Evolutionary conservation across 2,797 vertebrate species (phyloP).

Genomic region (Enteromius thamalakanensis): DNA sequence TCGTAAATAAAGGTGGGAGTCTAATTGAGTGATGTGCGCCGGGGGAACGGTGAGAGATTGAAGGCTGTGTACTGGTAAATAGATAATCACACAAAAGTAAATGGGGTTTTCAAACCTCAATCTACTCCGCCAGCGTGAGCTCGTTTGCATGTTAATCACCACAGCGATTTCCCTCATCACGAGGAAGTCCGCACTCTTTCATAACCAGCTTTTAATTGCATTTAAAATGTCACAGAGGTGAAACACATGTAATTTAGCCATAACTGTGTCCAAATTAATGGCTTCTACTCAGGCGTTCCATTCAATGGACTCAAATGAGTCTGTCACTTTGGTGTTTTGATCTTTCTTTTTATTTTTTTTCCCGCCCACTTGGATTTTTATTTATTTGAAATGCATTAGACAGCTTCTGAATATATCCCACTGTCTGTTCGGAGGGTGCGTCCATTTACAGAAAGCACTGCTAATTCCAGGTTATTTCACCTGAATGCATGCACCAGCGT

Average conservation of each 20-base stretch:
- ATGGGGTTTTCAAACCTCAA: constrained; percentile 99
- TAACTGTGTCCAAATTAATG: constrained; percentile 99
- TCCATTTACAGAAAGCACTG: not conserved
- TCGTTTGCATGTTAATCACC: constrained; percentile 99
- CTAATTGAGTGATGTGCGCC: constrained; percentile 67
- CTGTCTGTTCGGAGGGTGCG: not conserved
- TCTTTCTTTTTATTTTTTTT: constrained; percentile 68
- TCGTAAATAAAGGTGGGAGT: constrained; percentile 83
- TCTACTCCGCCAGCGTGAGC: constrained; percentile 99
- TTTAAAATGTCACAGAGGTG: constrained; percentile 99
- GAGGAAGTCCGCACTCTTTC: constrained; percentile 93
- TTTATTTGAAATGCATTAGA: constrained; percentile 52
- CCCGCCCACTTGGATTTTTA: constrained; percentile 31
- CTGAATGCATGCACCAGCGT: not conserved
- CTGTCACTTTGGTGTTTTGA: constrained; percentile 77
- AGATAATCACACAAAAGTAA: constrained; percentile 99
- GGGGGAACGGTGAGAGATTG: constrained; percentile 93
- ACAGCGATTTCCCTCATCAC: constrained; percentile 96
- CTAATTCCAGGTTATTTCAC: constrained; percentile 15
- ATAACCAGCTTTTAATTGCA: constrained; percentile 99
- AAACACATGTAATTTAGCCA: constrained; percentile 98
- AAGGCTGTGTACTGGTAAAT: constrained; percentile 99
- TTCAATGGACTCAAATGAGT: constrained; percentile 75
- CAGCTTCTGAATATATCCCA: constrained; percentile 27
- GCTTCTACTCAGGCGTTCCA: constrained; percentile 77